Percentiles rank a stretch among this genome's conserved stretches.
These are phyloP conservation scores for Salmo trutta DNA, from an alignment of 2,797 vertebrate genomes.

Conservation along the genomic window DNA sequence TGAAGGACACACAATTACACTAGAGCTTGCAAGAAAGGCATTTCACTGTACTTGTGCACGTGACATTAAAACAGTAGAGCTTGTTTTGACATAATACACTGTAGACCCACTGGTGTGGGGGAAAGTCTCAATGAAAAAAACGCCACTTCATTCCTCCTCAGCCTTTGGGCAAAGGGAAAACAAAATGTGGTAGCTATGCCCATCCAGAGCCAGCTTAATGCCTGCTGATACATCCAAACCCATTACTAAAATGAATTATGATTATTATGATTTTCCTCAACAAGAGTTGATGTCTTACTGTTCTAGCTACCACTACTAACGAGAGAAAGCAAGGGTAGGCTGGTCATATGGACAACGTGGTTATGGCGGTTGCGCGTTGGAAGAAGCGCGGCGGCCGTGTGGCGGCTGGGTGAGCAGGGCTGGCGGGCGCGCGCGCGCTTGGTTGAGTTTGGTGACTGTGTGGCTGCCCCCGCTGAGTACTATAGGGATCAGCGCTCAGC, in stretches of 20 bases:
- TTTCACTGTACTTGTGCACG: too few relatives aligned
- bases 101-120: too few relatives aligned
- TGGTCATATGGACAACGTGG: slow-evolving; percentile 32
- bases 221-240: slow-evolving; percentile 45
- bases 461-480: slow-evolving; percentile 46
- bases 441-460: slow-evolving; percentile 35
- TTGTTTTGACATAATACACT: too few relatives aligned
- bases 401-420: slow-evolving; percentile 15
- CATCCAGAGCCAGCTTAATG: slow-evolving; percentile 27
- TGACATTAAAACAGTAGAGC: too few relatives aligned
- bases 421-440: slow-evolving; percentile 19
- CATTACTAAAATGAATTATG: slow-evolving; percentile 26
- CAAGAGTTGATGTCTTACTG: slow-evolving; percentile 28
- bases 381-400: slow-evolving; percentile 25
- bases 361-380: slow-evolving; percentile 4
- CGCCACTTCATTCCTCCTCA: slow-evolving; percentile 30
- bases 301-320: slow-evolving; percentile 9
- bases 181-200: slow-evolving; percentile 15
- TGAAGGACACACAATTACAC: too few relatives aligned
- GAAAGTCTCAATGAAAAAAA: too few relatives aligned
- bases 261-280: slow-evolving; percentile 40
- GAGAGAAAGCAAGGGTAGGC: neutral
- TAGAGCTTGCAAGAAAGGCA: too few relatives aligned
- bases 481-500: slow-evolving; percentile 41
- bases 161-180: slow-evolving; percentile 42